Conservation (phyloP, 2,888 invertebrate genomes). For the Eupithecia centaureata region DNA sequence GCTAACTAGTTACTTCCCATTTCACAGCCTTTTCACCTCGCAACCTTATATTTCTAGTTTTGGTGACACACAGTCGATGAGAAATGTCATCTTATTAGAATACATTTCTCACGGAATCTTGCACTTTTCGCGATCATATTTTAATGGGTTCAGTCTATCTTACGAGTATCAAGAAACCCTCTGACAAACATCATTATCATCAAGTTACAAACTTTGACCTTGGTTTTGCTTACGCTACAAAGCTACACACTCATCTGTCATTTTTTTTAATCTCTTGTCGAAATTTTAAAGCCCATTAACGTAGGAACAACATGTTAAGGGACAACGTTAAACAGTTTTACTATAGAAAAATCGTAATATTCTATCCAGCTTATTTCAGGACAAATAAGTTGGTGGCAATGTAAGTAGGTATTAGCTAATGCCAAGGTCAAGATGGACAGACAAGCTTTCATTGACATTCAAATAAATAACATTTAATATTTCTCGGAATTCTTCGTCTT, state of each 20-base stretch:
- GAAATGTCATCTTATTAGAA: no score
- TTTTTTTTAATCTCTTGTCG: neutral
- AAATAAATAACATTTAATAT: neutral
- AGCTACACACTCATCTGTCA: neutral
- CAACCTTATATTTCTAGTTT: no score
- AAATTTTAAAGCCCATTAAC: neutral
- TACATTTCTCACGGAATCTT: no score
- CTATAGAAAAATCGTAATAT: neutral
- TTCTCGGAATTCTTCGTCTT: neutral
- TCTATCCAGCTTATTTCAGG: neutral
- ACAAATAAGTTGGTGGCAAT: conserved; percentile 3
- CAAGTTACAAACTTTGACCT: no score
- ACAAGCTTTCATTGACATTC: neutral
- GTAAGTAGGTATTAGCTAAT: neutral
- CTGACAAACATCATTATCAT: no score
- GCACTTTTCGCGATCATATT: no score
- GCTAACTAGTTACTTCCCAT: no score
- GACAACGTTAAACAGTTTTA: neutral
- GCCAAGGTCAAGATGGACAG: neutral
- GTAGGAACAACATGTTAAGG: neutral
- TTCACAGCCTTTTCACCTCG: neutral
- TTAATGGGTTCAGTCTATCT: no score
- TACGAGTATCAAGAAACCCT: no score
- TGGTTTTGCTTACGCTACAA: no score
- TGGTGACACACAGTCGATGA: no score